Base-by-base conservation (phyloP, 1,140 invertebrate genomes). In the Drosophila serrata region DNA sequence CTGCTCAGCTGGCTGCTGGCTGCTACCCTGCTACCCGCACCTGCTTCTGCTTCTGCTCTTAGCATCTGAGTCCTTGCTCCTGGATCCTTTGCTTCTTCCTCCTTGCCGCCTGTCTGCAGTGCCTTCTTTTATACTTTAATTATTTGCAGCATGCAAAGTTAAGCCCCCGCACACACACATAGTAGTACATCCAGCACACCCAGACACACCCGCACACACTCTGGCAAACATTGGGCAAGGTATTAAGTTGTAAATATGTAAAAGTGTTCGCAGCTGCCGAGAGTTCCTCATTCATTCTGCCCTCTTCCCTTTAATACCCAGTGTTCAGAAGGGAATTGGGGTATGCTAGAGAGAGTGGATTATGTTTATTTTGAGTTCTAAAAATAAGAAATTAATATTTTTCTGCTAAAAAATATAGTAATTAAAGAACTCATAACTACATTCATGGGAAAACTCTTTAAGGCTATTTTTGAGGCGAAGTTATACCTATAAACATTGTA, bases 221-320 rank as follows among this genome's bases (percentile, higher is more conserved):
- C 53, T 48, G 46, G 43, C 78, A 69, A 61, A 70, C 79, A 81
- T 82, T 77, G 72, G 77, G 68, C 78, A 79, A 75, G 79, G 82
- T 82, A 86, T 86, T 86, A 86, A 87, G 82, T 87, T 86, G 81
- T 86, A 86, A 85, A 84, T 84, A 84, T 84, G 81, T 85, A 85
- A 57, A 74, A 77, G 76, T 56, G 42, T 45, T 75, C 62, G 49
- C 62, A 79, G 75, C 69, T 75, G 75, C 79, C 43, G 75, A 78
- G 73, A 76, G 55, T 68, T 68, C 55, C 53, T 67, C 62, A 67
- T 51, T 76, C 62, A 69, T 69, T 65, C 22, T 33, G 46, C 37
- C 15, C 53, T 24, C 37, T 42, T 53, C 40, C 17, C 35, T 69
- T 40, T 37, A 9, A 19, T 65, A 45, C 51, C 68, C 13, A 15